Base-by-base conservation (phyloP, 2,113 vertebrate genomes). In the Planiliza haematocheilus region DNA sequence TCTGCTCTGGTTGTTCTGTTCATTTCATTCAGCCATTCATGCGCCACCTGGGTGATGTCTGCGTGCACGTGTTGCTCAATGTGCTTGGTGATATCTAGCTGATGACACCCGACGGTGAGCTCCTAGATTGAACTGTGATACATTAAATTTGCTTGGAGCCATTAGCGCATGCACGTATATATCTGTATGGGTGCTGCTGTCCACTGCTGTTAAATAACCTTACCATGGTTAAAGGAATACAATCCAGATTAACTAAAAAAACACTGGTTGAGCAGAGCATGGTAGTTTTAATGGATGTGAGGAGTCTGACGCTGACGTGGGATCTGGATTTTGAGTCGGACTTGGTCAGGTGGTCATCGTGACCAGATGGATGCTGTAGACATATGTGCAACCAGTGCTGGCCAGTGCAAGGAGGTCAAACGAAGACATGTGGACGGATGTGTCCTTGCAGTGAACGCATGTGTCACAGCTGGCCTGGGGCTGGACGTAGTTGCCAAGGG, bases 211-310 rank as follows among this genome's bases (percentile, higher is more conserved):
- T 59, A 56, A 77, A 59, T 41, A 30, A 67, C 41, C 17, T 24
- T 12, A 39, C 66, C 52, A 68, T 43, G 52, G 67, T 78, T 62
- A 61, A 81, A 77, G 74, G 64, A 63, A 65, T 51, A 16, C 66
- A 70, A 85, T 70, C 56, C 24, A 71, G 50, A 71, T 24, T 46
- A n/a, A n/a, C n/a, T n/a, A n/a, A 39, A 80, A 86, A 77, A 77
- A 70, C 17, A 77, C 51, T 80, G 36, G 24, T 66, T 74, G 51
- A 83, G 59, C 49, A 21, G 38, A 61, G 70, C 74, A 74, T 86
- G 82, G 67, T 76, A 56, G 79, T 69, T 65, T 73, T 62, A 80
- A 86, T 74, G 76, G 36, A 75, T 74, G 76, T 58, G 55, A 77
- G 76, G 45, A 0, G 39, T 62, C 59, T 77, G 80, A 83, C 71